Percentiles rank a stretch among this genome's conserved stretches.
These are phyloP conservation scores for Crambe crambe DNA, from an alignment of 37 sponge, comb jelly and placozoan genomes.

Conservation along the genomic window DNA sequence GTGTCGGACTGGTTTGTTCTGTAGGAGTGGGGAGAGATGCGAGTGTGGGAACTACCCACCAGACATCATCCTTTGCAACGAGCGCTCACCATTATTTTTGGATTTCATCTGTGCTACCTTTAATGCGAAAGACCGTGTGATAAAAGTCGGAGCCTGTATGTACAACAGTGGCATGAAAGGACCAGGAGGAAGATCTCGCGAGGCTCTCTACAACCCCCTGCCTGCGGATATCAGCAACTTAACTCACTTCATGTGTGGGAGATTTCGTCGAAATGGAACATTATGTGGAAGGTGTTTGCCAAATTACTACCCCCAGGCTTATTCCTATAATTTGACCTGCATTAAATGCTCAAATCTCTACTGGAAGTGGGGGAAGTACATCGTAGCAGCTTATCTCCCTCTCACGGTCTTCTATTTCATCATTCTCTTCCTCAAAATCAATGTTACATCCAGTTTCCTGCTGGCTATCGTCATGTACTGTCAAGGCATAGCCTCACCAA, in stretches of 20 bases:
- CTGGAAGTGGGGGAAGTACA: background rate
- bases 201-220: no score
- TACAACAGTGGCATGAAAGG: no score
- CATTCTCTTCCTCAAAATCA: conserved; percentile 54
- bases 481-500: conserved; percentile 31
- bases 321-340: conserved; percentile 31
- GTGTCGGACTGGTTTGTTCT: background rate
- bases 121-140: no score
- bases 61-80: no score
- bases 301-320: conserved; percentile 8
- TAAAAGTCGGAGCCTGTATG: no score
- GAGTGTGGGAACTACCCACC: background rate
- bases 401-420: conserved; percentile 39
- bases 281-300: conserved; percentile 45
- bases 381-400: conserved; percentile 22
- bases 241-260: background rate
- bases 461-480: conserved; percentile 54
- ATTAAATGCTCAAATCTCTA: background rate
- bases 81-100: no score
- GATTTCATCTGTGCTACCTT: no score
- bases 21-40: background rate
- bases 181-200: no score
- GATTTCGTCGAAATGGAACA: background rate
- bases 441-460: conserved; percentile 32
- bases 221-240: background rate